Evolutionary conservation across 1,140 invertebrate genomes (phyloP).

Genomic region (Argopecten irradians): DNA sequence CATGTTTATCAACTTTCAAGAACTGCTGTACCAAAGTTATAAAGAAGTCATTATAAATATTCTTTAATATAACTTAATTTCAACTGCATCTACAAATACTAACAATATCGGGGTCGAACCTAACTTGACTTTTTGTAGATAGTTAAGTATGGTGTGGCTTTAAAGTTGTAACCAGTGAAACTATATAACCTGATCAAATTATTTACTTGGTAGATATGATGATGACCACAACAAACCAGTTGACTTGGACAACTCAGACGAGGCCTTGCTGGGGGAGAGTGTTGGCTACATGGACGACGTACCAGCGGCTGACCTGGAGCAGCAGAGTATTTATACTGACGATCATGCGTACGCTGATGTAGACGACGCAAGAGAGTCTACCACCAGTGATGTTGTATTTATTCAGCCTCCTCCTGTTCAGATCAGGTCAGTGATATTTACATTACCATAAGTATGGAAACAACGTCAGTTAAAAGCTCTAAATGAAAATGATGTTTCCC

Average conservation of each 20-base stretch:
- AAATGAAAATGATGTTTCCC: not conserved
- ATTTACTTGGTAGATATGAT: conserved; percentile 37
- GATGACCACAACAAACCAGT: not conserved
- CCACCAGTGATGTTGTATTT: conserved; percentile 47
- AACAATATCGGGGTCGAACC: no score
- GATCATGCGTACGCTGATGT: conserved; percentile 42
- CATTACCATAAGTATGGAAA: not conserved
- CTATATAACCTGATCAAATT: no score
- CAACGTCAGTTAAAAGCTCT: not conserved
- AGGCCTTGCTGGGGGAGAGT: conserved; percentile 24
- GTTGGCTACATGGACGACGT: not conserved
- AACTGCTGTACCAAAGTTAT: no score
- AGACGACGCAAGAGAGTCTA: conserved; percentile 18
- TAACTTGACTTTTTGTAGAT: no score
- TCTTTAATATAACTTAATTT: no score
- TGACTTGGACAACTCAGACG: not conserved
- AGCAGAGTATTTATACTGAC: not conserved
- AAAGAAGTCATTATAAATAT: no score
- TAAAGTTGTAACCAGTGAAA: no score
- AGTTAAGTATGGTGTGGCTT: no score
- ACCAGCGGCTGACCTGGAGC: not conserved
- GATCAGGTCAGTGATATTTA: conserved; percentile 31
- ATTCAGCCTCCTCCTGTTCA: conserved; percentile 43
- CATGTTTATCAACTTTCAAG: no score
- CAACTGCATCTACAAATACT: no score